Evolutionary conservation across 2,888 invertebrate genomes (phyloP).

Genomic region (Globia sparganii): DNA sequence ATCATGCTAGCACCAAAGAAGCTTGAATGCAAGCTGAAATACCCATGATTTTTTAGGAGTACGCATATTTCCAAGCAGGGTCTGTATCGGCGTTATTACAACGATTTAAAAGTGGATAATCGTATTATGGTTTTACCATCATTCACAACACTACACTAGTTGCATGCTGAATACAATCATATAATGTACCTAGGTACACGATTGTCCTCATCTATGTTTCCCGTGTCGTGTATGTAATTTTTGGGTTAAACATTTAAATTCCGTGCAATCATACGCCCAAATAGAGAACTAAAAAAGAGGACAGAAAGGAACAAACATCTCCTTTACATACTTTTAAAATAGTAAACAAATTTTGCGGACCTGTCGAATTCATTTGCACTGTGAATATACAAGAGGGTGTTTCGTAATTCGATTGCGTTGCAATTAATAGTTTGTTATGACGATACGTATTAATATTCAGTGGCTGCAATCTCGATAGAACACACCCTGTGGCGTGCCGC

Average conservation of each 20-base stretch:
- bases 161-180: not conserved
- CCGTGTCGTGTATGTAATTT: not conserved
- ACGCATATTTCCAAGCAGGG: not conserved
- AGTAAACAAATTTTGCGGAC: constrained; percentile 17
- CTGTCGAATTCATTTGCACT: constrained; percentile 69
- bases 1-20: not conserved
- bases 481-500: constrained; percentile 6
- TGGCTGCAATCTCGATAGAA: constrained; percentile 40
- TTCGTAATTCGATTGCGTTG: constrained; percentile 60
- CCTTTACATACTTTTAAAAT: constrained; percentile 37
- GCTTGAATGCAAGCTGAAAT: not conserved
- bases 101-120: not conserved
- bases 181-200: not conserved
- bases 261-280: constrained; percentile 4
- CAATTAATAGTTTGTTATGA: constrained; percentile 63
- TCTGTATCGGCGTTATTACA: not conserved
- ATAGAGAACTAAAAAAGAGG: constrained; percentile 18
- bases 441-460: constrained; percentile 54
- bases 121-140: not conserved
- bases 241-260: constrained; percentile 6
- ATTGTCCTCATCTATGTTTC: not conserved
- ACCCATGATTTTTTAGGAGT: not conserved
- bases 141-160: not conserved
- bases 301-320: constrained; percentile 11
- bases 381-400: constrained; percentile 66